These are phyloP conservation scores for Glyphotaelius pellucidus DNA, from an alignment of 2,888 invertebrate genomes.

Conservation along the genomic window DNA sequence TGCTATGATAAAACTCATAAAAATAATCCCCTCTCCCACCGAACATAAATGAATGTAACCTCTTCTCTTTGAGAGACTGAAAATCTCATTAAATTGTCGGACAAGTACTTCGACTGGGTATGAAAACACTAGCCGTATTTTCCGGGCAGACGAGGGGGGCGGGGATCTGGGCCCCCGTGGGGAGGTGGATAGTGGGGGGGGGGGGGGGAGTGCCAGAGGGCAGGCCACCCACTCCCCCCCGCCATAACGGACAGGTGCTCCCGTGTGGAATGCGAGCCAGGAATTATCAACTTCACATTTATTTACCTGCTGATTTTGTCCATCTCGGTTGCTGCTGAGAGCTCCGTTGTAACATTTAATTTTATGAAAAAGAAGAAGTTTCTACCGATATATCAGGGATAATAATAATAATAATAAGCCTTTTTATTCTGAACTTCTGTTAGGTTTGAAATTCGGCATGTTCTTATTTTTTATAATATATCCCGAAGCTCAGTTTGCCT, in stretches of 20 bases:
- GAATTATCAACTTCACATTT: constrained; percentile 17
- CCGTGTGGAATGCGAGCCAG: constrained; percentile 19
- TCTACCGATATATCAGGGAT: too few species aligned
- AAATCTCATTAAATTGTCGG: constrained; percentile 48
- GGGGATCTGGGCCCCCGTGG: background rate
- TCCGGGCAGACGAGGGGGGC: constrained; percentile 34
- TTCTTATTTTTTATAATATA: too few species aligned
- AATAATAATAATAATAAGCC: too few species aligned
- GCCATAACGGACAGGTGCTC: constrained; percentile 57
- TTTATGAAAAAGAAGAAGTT: too few species aligned
- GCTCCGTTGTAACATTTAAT: background rate
- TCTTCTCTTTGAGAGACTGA: constrained; percentile 34
- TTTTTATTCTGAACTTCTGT: too few species aligned
- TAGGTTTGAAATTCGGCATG: too few species aligned
- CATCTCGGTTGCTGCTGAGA: background rate
- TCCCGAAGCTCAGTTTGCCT: too few species aligned
- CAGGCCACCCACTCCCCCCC: constrained; percentile 48
- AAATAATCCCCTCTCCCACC: background rate
- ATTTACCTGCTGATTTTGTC: background rate
- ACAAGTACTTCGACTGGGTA: constrained; percentile 43
- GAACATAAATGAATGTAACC: background rate
- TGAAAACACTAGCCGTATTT: constrained; percentile 44
- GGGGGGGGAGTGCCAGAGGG: background rate
- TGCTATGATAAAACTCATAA: background rate
- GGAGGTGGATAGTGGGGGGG: background rate